Base-by-base conservation (phyloP, 2,113 vertebrate genomes). In the Natator depressus region DNA sequence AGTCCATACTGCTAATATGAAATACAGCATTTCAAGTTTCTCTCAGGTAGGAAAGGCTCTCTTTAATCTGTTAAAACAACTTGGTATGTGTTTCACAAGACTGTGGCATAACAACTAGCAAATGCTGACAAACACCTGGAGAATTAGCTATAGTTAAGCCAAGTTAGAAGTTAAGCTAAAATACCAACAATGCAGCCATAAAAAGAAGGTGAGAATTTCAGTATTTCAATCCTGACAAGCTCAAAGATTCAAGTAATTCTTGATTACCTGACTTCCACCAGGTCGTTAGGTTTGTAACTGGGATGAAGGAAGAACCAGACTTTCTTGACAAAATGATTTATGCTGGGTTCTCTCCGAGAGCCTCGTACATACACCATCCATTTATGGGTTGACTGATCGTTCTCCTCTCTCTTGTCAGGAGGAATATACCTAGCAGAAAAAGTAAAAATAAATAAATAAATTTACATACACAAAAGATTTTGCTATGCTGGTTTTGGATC, bases 261-360 rank as follows among this genome's bases (percentile, higher is more conserved):
- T 80, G 76, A 93, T 96, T 95, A 99, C 99, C 99, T 99, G 98
- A 99, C 99, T 98, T 99, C 99, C 83, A 99, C 99, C 53, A 99
- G 98, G 97, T 99, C 99, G 80, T 99, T 99, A 69, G 99, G 99
- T 96, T 99, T 99, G 97, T 99, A 99, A 98, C 99, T 99, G 91
- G 99, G 99, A 96, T 99, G 99, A 90, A 99, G 98, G 88, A 99
- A 99, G 97, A 99, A 99, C 99, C 99, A 99, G 92, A 99, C 99
- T 98, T 99, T 99, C 98, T 99, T 99, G 65, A 99, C 99, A 98
- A 99, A 99, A 96, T 99, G 99, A 97, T 99, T 98, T 85, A 99
- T 99, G 95, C 99, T 99, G 82, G 99, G 99, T 96, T 99, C 99
- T 95, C 98, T 99, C 80, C 99, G 98, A 54, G 99, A 99, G 65